Evolutionary conservation across 2,888 invertebrate genomes (phyloP).

Genomic region (Volucella bombylans): DNA sequence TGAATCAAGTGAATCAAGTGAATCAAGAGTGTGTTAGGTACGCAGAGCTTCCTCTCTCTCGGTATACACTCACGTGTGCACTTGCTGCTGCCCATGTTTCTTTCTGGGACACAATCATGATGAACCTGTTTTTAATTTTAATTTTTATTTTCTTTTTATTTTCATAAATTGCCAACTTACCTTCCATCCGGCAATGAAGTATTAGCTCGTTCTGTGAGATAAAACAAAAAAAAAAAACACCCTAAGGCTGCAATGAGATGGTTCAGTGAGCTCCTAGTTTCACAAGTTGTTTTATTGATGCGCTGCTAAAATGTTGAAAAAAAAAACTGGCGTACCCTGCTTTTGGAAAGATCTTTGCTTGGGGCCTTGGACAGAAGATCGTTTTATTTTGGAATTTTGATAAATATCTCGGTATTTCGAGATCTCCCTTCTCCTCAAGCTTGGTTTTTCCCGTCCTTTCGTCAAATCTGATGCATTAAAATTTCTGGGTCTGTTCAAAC

Average conservation of each 20-base stretch:
- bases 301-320: too few species aligned
- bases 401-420: too few species aligned
- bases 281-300: too few species aligned
- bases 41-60: conserved; percentile 41
- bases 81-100: conserved; percentile 33
- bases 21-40: conserved; percentile 32
- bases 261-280: conserved; percentile 34
- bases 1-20: conserved; percentile 46
- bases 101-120: conserved; percentile 73
- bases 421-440: too few species aligned
- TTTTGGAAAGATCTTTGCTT: conserved; percentile 33
- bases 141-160: too few species aligned
- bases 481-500: too few species aligned
- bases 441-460: too few species aligned
- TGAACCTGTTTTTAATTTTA: conserved; percentile 57
- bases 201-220: conserved; percentile 37
- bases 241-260: conserved; percentile 34
- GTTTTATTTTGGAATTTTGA: too few species aligned
- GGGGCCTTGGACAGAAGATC: conserved; percentile 32
- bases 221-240: conserved; percentile 18
- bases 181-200: conserved; percentile 23
- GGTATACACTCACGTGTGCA: conserved; percentile 15
- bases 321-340: conserved; percentile 37
- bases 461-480: too few species aligned
- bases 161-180: conserved; percentile 63